These are phyloP conservation scores for Apotomis turbidana DNA, from an alignment of 2,888 invertebrate species.

Conservation along the genomic window DNA sequence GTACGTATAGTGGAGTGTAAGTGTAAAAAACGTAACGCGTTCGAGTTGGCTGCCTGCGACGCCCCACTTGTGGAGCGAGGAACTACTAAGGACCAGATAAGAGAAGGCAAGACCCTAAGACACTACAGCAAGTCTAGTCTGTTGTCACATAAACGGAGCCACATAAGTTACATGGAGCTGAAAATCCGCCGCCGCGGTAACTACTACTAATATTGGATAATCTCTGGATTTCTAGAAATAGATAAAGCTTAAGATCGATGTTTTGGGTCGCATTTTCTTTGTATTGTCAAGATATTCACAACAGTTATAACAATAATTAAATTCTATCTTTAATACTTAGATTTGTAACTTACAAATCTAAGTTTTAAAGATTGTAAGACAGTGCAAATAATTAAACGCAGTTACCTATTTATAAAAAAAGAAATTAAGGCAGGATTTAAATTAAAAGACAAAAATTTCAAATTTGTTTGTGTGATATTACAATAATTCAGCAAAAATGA, in stretches of 20 bases:
- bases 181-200: neutral
- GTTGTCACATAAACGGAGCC: no score
- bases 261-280: neutral
- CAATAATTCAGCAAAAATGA: no score
- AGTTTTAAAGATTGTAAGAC: no score
- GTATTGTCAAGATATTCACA: neutral
- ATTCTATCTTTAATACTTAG: no score
- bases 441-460: no score
- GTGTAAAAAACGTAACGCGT: slow-evolving; percentile 65
- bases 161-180: neutral
- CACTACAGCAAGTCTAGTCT: neutral
- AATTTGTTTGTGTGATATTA: no score
- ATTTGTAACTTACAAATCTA: no score
- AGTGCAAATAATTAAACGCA: no score
- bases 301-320: no score
- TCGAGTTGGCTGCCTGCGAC: slow-evolving; percentile 59
- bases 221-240: neutral
- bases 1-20: slow-evolving; percentile 49
- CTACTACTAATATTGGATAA: neutral
- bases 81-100: slow-evolving; percentile 48
- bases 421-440: no score
- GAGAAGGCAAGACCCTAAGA: slow-evolving; percentile 40
- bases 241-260: neutral
- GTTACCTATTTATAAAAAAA: no score
- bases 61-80: slow-evolving; percentile 64